These are phyloP conservation scores for Ophioninae sp. DNA, from an alignment of 2,888 invertebrate species.

Conservation along the genomic window DNA sequence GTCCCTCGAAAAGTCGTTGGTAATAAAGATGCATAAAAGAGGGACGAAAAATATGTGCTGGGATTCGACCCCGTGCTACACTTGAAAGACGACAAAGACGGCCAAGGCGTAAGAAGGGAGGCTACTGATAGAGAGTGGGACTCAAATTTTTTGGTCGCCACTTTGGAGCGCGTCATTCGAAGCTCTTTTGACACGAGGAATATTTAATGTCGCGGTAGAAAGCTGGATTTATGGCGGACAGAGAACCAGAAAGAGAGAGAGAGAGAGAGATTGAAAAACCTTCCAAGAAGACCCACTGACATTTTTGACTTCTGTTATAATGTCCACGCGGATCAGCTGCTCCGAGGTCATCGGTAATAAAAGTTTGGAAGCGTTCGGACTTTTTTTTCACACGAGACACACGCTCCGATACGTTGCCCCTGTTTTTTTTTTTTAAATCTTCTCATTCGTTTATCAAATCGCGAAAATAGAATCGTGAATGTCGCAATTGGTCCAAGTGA, in stretches of 20 bases:
- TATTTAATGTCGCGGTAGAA: slow-evolving; percentile 24
- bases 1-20: slow-evolving; percentile 8
- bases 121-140: background rate
- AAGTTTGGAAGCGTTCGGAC: background rate
- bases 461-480: background rate
- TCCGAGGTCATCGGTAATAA: slow-evolving; percentile 19
- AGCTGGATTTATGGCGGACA: slow-evolving; percentile 27
- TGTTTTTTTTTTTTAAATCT: background rate
- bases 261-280: background rate
- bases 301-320: slow-evolving; percentile 26
- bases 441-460: background rate
- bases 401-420: background rate
- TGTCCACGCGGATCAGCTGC: slow-evolving; percentile 19
- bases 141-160: background rate
- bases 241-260: too few relatives aligned
- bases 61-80: background rate
- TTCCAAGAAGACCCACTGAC: slow-evolving; percentile 39
- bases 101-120: background rate
- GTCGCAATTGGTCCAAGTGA: background rate
- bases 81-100: background rate
- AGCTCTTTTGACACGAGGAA: slow-evolving; percentile 31
- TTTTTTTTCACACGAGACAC: slow-evolving; percentile 18
- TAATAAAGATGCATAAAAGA: slow-evolving; percentile 49
- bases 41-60: slow-evolving; percentile 21
- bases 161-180: background rate